Percentiles rank a stretch among this genome's conserved stretches.
Conservation (phyloP, 2,797 vertebrate species). For the Balearica regulorum region DNA sequence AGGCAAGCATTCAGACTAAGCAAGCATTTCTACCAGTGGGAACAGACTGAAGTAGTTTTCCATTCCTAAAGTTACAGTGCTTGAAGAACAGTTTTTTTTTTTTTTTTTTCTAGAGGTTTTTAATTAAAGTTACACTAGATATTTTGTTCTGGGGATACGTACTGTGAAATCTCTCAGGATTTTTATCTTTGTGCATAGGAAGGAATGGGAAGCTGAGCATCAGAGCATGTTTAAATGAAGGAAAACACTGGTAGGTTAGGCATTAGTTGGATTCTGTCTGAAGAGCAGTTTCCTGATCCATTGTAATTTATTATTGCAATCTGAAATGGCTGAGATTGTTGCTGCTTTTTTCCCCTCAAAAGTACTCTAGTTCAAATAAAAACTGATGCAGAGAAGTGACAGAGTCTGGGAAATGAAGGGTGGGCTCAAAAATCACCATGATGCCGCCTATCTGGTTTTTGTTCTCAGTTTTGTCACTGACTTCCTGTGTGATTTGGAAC, state of each 20-base stretch:
- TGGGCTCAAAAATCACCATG: accelerated
- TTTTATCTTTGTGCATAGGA: background rate
- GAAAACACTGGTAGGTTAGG: background rate
- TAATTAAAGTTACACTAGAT: background rate
- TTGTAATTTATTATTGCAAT: background rate
- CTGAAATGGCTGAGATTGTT: background rate
- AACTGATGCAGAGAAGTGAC: background rate
- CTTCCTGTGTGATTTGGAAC: background rate
- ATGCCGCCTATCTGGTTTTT: background rate
- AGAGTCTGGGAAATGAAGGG: background rate
- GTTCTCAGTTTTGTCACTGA: background rate
- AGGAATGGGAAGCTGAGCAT: background rate
- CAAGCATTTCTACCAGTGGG: background rate
- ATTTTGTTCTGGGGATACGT: background rate
- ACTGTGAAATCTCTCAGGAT: background rate
- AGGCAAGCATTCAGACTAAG: background rate
- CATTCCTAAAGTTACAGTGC: background rate
- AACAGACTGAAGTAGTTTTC: background rate
- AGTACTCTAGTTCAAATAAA: background rate
- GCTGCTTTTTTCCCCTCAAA: background rate
- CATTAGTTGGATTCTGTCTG: background rate
- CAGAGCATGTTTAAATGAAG: background rate
- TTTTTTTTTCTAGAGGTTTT: background rate
- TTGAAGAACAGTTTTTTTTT: background rate
- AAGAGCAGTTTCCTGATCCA: background rate